Base-by-base conservation (phyloP, 2,113 vertebrate genomes). In the Chauna torquata region DNA sequence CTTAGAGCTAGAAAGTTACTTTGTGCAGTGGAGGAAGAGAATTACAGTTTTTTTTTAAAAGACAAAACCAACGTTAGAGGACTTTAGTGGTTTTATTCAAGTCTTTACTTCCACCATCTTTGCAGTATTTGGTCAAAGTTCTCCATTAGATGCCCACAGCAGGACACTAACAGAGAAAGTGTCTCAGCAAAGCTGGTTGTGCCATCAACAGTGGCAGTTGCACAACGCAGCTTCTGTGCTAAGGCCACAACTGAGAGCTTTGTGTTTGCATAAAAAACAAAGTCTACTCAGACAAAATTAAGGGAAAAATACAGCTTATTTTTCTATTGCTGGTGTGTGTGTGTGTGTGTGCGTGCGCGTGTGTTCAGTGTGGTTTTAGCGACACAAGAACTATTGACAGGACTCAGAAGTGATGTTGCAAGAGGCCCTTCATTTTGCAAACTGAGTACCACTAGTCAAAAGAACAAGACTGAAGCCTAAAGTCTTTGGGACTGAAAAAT, bases 41-140 rank as follows among this genome's bases (percentile, higher is more conserved):
- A 91, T 62, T 69, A 32, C 17, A 65, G 20, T 25, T 92, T 92
- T 87, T 87, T 50, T 50, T 69, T 85, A 69, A 97, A 95, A 87
- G 62, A 45, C 55, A 34, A 79, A 65, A 76, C 7, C 25, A 89
- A 34, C 4, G 72, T 89, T 62, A 77, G 52, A 79, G 11, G 30
- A n/a, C 2, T 50, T 86, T 62, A 22, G 71, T 69, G 24, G 49
- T 82, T 87, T 92, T 66, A 57, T 76, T 85, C 2, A 84, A 62
- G 54, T 69, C 58, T 74, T 93, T 61, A 20, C 12, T 92, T 89
- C 45, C 22, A 79, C 61, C 27, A 15, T 25, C 77, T 91, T 44
- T 11, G 15, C 58, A 85, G 40, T 45, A 61, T 61, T 89, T 42
- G 47, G 34, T 44, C 61, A 18, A 50, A 86, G 66, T 92, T 94